phyloP scores from a whole-genome alignment of 2,888 invertebrate species.

The Fragum whitleyi region DNA sequence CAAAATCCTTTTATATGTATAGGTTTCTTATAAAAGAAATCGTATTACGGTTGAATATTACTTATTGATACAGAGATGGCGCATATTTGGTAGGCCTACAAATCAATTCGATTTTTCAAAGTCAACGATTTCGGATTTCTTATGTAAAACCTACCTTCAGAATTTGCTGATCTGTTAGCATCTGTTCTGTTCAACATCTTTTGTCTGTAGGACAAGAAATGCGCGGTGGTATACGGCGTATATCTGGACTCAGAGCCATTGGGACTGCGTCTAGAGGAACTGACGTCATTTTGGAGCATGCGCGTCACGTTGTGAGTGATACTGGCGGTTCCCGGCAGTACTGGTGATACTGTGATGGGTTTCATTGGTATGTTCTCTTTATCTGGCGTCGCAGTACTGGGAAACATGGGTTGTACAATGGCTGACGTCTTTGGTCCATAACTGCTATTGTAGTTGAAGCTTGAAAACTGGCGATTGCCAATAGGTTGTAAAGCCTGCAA shows the following conservation, averaged over 20 bases:
- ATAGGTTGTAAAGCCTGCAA: constrained; percentile 45
- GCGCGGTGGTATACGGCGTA: constrained; percentile 43
- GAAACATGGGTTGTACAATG: constrained; percentile 52
- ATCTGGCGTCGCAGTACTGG: constrained; percentile 40
- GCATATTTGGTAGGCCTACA: too few species aligned
- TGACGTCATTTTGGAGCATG: constrained; percentile 42
- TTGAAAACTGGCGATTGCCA: constrained; percentile 38
- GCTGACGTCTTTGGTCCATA: constrained; percentile 40
- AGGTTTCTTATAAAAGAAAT: too few species aligned
- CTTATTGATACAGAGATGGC: too few species aligned
- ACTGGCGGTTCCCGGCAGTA: constrained; percentile 56
- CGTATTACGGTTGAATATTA: too few species aligned
- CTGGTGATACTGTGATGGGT: constrained; percentile 46
- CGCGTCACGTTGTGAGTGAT: constrained; percentile 58
- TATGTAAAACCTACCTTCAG: constrained; percentile 20
- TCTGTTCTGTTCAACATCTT: constrained; percentile 12
- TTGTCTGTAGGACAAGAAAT: constrained; percentile 25
- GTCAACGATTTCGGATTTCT: too few species aligned
- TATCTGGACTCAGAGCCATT: constrained; percentile 5
- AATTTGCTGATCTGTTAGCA: constrained; percentile 6
- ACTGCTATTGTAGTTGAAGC: neutral
- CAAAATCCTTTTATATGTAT: too few species aligned
- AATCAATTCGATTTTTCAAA: too few species aligned
- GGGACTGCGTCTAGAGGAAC: neutral
- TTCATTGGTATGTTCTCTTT: constrained; percentile 55